Evolutionary conservation across 2,888 invertebrate species (phyloP), one percentile per base, ranked within the genome.

Genomic region (Timandra comae): DNA sequence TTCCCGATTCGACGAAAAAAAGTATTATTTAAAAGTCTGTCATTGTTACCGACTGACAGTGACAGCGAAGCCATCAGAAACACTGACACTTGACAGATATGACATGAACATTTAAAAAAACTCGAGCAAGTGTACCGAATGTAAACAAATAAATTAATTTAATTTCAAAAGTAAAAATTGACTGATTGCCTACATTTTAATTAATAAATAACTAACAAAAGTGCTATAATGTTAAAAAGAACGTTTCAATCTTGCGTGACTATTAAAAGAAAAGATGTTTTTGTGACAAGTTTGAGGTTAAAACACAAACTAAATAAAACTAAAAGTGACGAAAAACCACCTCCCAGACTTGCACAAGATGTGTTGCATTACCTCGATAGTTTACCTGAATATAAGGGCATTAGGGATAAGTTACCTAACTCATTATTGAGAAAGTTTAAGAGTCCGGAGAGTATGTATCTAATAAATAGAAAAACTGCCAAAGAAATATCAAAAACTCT

Each of bases 401-500:
- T 81, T 21, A 62, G 60, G 51, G 57, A 72, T n/a, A 60, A 62
- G 29, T 42, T 85, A 35, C 85, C 85, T 2, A 75, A 65, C 33
- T 31, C 45, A 27, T 59, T 85, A 25, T 46, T 84, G 8, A 73
- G 50, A 44, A 85, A 84, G 44, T 82, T 75, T 47, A 78, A 72
- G 45, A 55, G 68, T 2, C 69, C 69, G 3, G 68, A 71, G 36
- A 68, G 61, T 34, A 76, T 87, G 68, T 87, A 87, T 49, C 42
- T 88, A 20, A 67, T 87, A 29, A 77, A 87, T 38, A 57, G 51
- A 34, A 51, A 58, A 13, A 74, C 72, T 8, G 88, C 88, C 0
- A 67, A 71, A 38, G 40, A 57, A 40, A 77, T 88, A 34, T 57
- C 60, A 2, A 49, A 61, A 12, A 52, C 75, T 13, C 62, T 88